A percentile compares a stretch with the other conserved stretches of the same genome.
Conservation (phyloP, 2,113 vertebrate genomes). For the Dicentrarchus labrax region DNA sequence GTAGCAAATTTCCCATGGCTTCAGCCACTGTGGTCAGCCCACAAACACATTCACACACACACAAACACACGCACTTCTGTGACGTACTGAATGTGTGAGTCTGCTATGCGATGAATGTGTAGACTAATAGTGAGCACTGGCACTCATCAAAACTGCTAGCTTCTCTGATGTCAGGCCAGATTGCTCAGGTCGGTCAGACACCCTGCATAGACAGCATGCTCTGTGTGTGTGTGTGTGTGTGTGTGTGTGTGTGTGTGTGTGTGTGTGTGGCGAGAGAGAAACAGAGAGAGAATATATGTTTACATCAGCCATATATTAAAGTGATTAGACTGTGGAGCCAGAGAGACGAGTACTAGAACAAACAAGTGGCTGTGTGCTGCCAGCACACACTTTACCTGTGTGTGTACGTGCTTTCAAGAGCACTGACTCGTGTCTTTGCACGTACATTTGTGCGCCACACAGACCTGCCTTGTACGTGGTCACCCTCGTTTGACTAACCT, state of each 20-base stretch:
- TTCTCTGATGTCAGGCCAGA: constrained; percentile 70
- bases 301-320: constrained; percentile 74
- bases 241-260: constrained; percentile 36
- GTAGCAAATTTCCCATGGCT: constrained; percentile 41
- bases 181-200: constrained; percentile 56
- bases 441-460: constrained; percentile 55
- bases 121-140: constrained; percentile 56
- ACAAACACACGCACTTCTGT: constrained; percentile 9
- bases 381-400: constrained; percentile 56
- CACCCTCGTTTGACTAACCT: constrained; percentile 47
- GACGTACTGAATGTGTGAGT: constrained; percentile 27
- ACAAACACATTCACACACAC: not conserved
- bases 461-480: constrained; percentile 68
- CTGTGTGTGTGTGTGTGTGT: constrained; percentile 33
- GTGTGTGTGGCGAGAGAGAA: constrained; percentile 23
- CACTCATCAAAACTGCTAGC: constrained; percentile 57
- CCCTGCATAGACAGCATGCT: constrained; percentile 38
- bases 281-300: constrained; percentile 56
- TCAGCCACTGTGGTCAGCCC: constrained; percentile 43
- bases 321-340: constrained; percentile 75
- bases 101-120: constrained; percentile 53
- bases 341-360: constrained; percentile 72
- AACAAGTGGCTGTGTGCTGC: constrained; percentile 77
- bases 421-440: constrained; percentile 33
- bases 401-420: constrained; percentile 46